Conservation (phyloP, 2,888 invertebrate genomes). For the Acrocyrtus sp. region DNA sequence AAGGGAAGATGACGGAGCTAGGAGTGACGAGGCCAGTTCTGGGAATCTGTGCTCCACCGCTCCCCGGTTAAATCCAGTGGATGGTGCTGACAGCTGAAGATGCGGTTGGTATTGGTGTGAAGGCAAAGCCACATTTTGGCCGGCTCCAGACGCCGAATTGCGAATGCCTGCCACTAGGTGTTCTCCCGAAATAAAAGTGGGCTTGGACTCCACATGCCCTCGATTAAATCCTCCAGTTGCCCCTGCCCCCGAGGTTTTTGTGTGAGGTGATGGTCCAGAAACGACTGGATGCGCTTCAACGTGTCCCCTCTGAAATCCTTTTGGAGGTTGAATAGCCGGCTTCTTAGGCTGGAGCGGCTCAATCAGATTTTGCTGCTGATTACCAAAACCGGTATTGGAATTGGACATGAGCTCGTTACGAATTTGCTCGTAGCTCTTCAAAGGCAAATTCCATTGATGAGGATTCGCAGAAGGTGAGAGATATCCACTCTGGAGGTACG, state of each 20-base stretch:
- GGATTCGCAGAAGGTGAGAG: not conserved
- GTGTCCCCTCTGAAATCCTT: constrained; percentile 60
- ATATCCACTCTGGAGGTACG: constrained; percentile 23
- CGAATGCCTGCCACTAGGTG: constrained; percentile 16
- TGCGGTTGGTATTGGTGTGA: not conserved
- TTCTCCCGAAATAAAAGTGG: constrained; percentile 3
- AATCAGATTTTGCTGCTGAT: not conserved
- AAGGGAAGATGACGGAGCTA: no score
- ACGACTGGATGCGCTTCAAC: constrained; percentile 50
- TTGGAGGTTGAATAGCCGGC: not conserved
- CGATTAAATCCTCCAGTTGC: constrained; percentile 52
- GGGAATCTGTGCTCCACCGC: constrained; percentile 55
- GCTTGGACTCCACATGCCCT: constrained; percentile 54
- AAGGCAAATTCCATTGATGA: constrained; percentile 33
- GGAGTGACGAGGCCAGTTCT: not conserved
- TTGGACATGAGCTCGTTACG: constrained; percentile 15
- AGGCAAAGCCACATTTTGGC: constrained; percentile 1
- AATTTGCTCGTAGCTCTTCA: constrained; percentile 50
- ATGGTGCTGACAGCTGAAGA: not conserved
- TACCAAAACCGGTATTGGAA: constrained; percentile 1
- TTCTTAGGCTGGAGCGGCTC: not conserved
- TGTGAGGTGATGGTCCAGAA: not conserved
- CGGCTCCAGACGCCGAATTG: not conserved
- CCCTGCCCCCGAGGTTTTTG: constrained; percentile 4
- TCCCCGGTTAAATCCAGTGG: constrained; percentile 56